phyloP scores from a whole-genome alignment of 2,113 vertebrate species.

The Calidris pugnax region DNA sequence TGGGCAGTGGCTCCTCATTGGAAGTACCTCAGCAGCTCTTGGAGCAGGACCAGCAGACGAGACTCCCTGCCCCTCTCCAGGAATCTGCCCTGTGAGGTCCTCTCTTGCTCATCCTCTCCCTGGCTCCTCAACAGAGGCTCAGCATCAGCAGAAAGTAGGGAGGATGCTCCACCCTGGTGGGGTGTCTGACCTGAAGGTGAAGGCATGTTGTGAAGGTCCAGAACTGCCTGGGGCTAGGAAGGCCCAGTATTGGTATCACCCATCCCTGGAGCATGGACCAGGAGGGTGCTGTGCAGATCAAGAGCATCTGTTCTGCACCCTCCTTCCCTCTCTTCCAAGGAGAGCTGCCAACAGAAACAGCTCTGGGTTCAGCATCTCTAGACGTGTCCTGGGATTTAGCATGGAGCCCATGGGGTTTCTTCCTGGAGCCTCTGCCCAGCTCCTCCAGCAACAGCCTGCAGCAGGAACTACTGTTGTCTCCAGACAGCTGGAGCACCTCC shows the following conservation, averaged over 20 bases:
- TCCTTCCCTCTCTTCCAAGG: background rate
- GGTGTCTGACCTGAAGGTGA: background rate
- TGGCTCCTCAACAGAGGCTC: background rate
- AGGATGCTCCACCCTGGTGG: background rate
- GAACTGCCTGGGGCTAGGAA: background rate
- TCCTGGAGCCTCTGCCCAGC: background rate
- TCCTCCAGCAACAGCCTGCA: background rate
- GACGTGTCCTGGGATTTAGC: background rate
- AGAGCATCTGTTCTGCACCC: background rate
- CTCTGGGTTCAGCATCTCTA: background rate
- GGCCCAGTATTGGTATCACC: background rate
- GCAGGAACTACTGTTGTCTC: background rate
- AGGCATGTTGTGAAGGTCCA: background rate
- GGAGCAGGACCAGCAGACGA: background rate
- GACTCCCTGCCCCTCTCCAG: background rate
- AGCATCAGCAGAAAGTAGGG: background rate
- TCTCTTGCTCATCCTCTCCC: background rate
- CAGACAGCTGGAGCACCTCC: background rate
- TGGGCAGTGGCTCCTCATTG: background rate
- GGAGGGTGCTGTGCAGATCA: background rate
- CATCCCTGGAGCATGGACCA: fast-evolving
- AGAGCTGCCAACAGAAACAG: background rate
- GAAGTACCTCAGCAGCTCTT: background rate
- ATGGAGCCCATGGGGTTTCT: background rate
- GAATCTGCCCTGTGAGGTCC: background rate